Evolutionary conservation across 2,113 vertebrate species (phyloP).

Genomic region (Rafetus swinhoei): DNA sequence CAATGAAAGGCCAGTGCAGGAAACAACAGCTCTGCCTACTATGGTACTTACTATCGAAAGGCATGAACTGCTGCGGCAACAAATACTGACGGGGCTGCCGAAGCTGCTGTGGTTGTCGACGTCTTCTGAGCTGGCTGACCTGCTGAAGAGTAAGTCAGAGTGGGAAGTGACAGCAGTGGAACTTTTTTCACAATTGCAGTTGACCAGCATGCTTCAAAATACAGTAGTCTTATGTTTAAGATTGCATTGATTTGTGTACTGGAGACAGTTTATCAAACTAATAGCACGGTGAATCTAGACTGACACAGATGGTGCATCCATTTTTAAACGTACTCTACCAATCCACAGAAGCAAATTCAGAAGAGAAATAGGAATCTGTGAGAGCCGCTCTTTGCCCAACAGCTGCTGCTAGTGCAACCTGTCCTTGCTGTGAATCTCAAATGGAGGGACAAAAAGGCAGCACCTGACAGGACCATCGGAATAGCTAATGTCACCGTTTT

Average conservation of each 20-base stretch:
- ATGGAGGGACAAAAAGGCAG: neutral
- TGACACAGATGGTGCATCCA: neutral
- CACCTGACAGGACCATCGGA: too few relatives aligned
- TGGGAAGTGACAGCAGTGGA: neutral
- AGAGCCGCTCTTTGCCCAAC: accelerated
- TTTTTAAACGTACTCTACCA: neutral
- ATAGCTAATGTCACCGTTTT: neutral
- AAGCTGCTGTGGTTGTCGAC: conserved; percentile 30
- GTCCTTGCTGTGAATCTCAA: neutral
- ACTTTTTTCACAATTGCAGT: neutral
- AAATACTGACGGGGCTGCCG: conserved; percentile 81
- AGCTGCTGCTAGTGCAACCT: neutral
- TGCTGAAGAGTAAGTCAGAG: conserved; percentile 25
- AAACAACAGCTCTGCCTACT: neutral
- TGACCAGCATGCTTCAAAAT: too few relatives aligned
- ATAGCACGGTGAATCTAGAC: neutral
- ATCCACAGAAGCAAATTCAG: neutral
- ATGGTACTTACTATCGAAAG: conserved; percentile 89
- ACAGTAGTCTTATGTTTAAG: neutral
- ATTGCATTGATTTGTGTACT: neutral
- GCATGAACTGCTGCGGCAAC: conserved; percentile 88
- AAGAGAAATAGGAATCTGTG: neutral
- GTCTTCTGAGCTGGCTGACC: conserved; percentile 75
- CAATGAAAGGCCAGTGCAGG: accelerated
- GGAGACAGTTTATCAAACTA: neutral